Evolutionary conservation across 2,113 vertebrate genomes (phyloP).

Genomic region (rat (Rattus norvegicus)): DNA sequence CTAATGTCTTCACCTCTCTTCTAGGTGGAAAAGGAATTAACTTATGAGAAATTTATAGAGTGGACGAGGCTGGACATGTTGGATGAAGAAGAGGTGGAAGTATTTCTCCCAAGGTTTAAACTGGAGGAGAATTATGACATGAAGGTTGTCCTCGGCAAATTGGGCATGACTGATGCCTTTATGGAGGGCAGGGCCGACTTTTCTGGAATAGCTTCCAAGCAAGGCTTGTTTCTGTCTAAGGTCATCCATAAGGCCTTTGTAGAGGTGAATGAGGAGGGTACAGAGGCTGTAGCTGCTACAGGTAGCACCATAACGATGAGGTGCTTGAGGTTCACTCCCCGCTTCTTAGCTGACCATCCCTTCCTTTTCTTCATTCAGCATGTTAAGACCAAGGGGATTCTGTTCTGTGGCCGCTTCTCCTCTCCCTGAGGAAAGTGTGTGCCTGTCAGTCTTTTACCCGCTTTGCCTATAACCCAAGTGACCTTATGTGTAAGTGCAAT

Average conservation of each 20-base stretch:
- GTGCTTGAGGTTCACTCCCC: not conserved
- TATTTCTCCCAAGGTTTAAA: conserved; percentile 89
- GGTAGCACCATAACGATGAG: conserved; percentile 81
- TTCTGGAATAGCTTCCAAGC: conserved; percentile 88
- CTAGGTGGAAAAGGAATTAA: conserved; percentile 90
- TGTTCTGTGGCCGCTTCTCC: conserved; percentile 86
- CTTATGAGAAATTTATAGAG: conserved; percentile 87
- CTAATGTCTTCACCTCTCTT: not conserved
- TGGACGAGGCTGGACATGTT: conserved; percentile 89
- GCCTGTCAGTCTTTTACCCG: not conserved
- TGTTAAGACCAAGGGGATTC: conserved; percentile 73
- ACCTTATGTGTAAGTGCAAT: not conserved
- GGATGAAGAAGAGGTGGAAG: conserved; percentile 81
- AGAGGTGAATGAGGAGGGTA: conserved; percentile 96
- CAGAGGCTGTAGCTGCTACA: conserved; percentile 92
- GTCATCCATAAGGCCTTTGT: conserved; percentile 94
- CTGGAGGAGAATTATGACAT: conserved; percentile 82
- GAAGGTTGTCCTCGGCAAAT: conserved; percentile 80
- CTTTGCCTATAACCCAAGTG: not conserved
- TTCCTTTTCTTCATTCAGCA: conserved; percentile 89
- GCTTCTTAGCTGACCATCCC: conserved; percentile 84
- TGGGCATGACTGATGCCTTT: conserved; percentile 93
- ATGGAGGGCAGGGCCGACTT: conserved; percentile 82
- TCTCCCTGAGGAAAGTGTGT: conserved; percentile 74
- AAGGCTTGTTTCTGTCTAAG: conserved; percentile 88